A percentile compares a stretch with the other conserved stretches of the same genome.
Evolutionary conservation across 1,140 invertebrate genomes (phyloP).

Genomic region (Andrena cerasifolii): DNA sequence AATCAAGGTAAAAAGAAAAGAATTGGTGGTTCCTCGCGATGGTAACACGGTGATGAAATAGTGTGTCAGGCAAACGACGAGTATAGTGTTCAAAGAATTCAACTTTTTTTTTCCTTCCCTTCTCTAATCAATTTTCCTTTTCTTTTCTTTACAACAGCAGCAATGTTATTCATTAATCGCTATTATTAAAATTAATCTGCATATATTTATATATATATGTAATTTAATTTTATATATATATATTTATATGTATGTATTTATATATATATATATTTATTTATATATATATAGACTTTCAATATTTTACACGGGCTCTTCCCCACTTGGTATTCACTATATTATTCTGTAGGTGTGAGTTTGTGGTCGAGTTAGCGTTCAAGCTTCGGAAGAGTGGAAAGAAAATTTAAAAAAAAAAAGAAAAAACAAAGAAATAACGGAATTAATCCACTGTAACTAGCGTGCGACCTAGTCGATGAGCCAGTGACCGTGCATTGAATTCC

Average conservation of each 20-base stretch:
- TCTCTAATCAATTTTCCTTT: constrained; percentile 11
- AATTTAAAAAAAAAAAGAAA: not conserved
- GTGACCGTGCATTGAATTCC: not conserved
- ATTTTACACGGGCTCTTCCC: constrained; percentile 64
- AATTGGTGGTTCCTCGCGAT: constrained; percentile 43
- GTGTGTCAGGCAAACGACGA: constrained; percentile 49
- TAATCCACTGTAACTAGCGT: not conserved
- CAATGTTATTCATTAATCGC: constrained; percentile 57
- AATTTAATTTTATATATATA: constrained; percentile 59
- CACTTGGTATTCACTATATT: constrained; percentile 19
- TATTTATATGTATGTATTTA: constrained; percentile 41
- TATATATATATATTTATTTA: constrained; percentile 48
- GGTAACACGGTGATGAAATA: constrained; percentile 41
- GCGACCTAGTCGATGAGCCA: not conserved
- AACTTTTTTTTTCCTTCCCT: constrained; percentile 30
- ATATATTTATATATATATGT: constrained; percentile 49
- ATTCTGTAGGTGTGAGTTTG: not conserved
- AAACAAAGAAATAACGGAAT: not conserved
- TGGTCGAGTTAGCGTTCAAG: not conserved
- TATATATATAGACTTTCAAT: constrained; percentile 68
- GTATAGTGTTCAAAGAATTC: constrained; percentile 45
- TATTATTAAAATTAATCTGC: constrained; percentile 67
- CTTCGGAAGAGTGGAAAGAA: not conserved
- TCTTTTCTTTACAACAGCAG: constrained; percentile 63
- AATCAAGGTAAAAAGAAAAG: constrained; percentile 40